These are phyloP conservation scores for Rhagoletis zephyria DNA, from an alignment of 1,140 invertebrate genomes.

Conservation along the genomic window DNA sequence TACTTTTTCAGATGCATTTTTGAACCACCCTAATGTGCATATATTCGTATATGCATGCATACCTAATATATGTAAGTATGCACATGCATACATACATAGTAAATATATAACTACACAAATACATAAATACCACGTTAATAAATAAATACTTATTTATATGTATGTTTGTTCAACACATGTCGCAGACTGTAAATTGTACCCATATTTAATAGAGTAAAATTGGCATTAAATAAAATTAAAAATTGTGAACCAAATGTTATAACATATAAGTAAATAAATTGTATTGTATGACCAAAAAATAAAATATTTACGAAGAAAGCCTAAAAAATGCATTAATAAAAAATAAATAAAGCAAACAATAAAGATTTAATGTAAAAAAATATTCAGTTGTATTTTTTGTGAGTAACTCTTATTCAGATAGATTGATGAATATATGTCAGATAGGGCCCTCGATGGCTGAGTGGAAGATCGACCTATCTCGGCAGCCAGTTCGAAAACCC, in stretches of 20 bases:
- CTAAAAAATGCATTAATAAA: not conserved
- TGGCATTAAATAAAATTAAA: not conserved
- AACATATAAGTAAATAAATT: not conserved
- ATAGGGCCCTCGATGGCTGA: too few relatives aligned
- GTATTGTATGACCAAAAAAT: not conserved
- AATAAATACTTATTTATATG: too few relatives aligned
- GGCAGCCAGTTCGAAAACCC: too few relatives aligned
- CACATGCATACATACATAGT: constrained; percentile 11
- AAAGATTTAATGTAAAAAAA: constrained; percentile 45
- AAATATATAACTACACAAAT: not conserved
- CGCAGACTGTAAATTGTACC: constrained; percentile 33
- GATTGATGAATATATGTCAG: too few relatives aligned
- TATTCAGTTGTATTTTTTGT: not conserved
- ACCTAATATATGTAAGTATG: not conserved
- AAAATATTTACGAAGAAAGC: not conserved
- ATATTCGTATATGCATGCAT: not conserved
- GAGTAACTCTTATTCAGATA: too few relatives aligned
- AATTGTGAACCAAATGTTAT: not conserved
- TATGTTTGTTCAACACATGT: constrained; percentile 24
- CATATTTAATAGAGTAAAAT: not conserved
- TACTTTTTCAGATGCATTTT: not conserved
- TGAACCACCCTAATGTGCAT: not conserved
- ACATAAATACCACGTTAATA: not conserved
- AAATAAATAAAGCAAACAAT: constrained; percentile 19
- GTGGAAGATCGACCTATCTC: too few relatives aligned